Evolutionary conservation across 1,140 invertebrate genomes (phyloP).

Genomic region (Latrodectus geometricus): DNA sequence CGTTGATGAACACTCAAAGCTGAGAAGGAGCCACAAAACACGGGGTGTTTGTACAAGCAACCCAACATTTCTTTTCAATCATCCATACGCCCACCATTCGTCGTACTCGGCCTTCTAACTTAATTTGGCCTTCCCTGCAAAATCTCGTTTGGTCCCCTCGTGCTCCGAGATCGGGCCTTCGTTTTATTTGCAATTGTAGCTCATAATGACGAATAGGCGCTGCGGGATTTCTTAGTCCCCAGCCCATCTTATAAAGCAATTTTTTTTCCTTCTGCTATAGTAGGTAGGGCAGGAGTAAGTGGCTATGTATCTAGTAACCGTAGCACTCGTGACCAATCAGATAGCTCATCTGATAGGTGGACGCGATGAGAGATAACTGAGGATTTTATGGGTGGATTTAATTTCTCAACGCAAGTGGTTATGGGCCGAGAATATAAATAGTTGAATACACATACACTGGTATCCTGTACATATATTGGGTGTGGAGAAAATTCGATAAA

Average conservation of each 20-base stretch:
- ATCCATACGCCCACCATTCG: not conserved
- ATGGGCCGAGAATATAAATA: no score
- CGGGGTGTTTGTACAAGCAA: constrained; percentile 35
- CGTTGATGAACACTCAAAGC: not conserved
- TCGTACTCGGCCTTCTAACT: constrained; percentile 18
- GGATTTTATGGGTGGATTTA: no score
- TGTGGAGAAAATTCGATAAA: no score
- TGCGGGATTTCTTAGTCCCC: not conserved
- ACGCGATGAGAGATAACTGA: no score
- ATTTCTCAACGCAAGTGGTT: no score
- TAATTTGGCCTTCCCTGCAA: constrained; percentile 26
- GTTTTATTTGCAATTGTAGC: constrained; percentile 40
- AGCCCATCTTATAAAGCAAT: no score
- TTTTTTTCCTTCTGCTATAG: not conserved
- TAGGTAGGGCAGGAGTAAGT: constrained; percentile 13
- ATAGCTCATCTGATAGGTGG: not conserved
- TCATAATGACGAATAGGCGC: constrained; percentile 47
- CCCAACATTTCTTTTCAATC: constrained; percentile 54
- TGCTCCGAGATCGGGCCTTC: not conserved
- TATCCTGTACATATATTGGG: no score
- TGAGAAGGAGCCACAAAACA: constrained; percentile 1
- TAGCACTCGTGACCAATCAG: not conserved
- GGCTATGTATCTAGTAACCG: no score
- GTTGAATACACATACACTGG: no score
- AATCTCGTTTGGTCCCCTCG: constrained; percentile 29